phyloP scores from a whole-genome alignment of 2,888 invertebrate genomes.

The Caenorhabditis sp. region DNA sequence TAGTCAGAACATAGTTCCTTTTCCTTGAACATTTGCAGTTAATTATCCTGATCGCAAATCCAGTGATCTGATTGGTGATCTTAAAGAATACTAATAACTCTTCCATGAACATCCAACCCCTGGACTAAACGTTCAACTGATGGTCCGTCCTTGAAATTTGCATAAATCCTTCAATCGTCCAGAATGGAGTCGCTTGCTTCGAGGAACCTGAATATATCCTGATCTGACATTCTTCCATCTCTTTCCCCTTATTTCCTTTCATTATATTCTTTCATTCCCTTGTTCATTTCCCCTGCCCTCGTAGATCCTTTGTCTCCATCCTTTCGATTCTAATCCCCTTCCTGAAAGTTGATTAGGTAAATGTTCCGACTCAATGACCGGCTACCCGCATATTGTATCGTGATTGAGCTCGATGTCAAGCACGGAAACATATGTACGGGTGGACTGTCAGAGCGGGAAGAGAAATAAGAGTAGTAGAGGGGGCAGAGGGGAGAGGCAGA shows the following conservation, averaged over 20 bases:
- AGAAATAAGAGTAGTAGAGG: not conserved
- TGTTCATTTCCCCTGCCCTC: not conserved
- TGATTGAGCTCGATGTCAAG: constrained; percentile 55
- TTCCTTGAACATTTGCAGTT: not conserved
- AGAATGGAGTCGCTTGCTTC: no score
- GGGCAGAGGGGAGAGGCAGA: constrained; percentile 9
- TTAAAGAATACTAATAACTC: not conserved
- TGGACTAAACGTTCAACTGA: not conserved
- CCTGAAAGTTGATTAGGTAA: not conserved
- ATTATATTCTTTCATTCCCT: not conserved
- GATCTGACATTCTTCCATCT: not conserved
- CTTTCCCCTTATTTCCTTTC: constrained; percentile 1
- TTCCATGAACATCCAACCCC: not conserved
- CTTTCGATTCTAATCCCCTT: not conserved
- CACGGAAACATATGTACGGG: constrained; percentile 63
- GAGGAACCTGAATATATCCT: constrained; percentile 14
- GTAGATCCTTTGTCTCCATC: not conserved
- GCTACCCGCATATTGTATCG: constrained; percentile 57
- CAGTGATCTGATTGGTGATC: not conserved
- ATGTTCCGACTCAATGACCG: constrained; percentile 25
- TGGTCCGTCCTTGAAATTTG: not conserved
- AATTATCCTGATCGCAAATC: not conserved
- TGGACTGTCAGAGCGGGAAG: constrained; percentile 44
- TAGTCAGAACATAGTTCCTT: not conserved
- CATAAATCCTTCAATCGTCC: not conserved